phyloP scores from a whole-genome alignment of 2,888 invertebrate species.

The Drosophila acutilabella region DNA sequence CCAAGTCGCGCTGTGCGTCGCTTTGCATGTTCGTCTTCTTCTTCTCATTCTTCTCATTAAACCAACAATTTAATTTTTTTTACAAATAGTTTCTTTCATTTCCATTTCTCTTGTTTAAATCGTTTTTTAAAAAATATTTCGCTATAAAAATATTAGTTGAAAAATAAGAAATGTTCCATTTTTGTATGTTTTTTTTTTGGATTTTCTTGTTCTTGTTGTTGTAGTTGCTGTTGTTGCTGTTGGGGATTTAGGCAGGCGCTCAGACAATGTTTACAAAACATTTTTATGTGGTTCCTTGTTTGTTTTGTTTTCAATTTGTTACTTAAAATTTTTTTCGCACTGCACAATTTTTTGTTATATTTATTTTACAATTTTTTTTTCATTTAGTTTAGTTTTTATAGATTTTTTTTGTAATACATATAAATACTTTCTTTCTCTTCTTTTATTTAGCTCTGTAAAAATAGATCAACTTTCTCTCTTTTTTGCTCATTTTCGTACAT shows the following conservation, averaged over 20 bases:
- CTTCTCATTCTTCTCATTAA: constrained; percentile 27
- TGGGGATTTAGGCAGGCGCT: constrained; percentile 53
- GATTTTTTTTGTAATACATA: constrained; percentile 69
- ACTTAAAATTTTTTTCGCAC: constrained; percentile 54
- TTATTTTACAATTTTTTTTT: constrained; percentile 61
- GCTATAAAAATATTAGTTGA: constrained; percentile 77
- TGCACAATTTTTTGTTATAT: constrained; percentile 36
- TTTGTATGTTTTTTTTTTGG: constrained; percentile 18
- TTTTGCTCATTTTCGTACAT: constrained; percentile 58
- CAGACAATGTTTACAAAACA: constrained; percentile 61
- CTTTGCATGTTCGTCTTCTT: constrained; percentile 56
- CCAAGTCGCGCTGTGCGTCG: constrained; percentile 73
- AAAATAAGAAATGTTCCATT: constrained; percentile 71
- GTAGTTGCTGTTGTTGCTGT: constrained; percentile 35
- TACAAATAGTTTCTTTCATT: constrained; percentile 53
- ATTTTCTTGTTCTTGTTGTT: constrained; percentile 33
- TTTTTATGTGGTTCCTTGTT: constrained; percentile 74
- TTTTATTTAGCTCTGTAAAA: constrained; percentile 77
- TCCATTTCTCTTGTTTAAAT: constrained; percentile 32
- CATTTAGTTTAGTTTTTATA: constrained; percentile 48
- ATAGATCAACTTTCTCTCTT: constrained; percentile 74
- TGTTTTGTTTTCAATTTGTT: constrained; percentile 44
- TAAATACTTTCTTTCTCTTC: constrained; percentile 65
- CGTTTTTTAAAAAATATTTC: constrained; percentile 69
- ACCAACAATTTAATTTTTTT: constrained; percentile 55